A percentile compares a stretch with the other conserved stretches of the same genome.
phyloP scores from a whole-genome alignment of 2,888 invertebrate species.

The Drepanosiphum platanoidis region DNA sequence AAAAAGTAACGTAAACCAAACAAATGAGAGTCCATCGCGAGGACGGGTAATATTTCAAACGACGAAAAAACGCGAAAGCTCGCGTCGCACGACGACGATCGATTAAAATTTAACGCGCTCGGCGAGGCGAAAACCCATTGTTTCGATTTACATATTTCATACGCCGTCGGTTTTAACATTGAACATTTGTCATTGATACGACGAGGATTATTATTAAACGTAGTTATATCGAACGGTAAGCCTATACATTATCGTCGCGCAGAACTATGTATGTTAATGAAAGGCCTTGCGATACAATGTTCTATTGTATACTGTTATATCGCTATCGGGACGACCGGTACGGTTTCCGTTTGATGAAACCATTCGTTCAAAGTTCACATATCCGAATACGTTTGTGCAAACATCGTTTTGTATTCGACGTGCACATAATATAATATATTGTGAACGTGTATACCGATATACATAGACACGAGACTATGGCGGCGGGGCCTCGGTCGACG shows the following conservation, averaged over 20 bases:
- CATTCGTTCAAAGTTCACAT: slow-evolving; percentile 9
- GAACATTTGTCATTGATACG: neutral
- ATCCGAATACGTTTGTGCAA: slow-evolving; percentile 9
- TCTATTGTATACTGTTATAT: slow-evolving; percentile 8
- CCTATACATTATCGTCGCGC: neutral
- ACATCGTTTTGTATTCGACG: neutral
- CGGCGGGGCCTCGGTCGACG: neutral
- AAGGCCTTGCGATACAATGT: neutral
- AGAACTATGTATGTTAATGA: neutral
- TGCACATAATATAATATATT: neutral
- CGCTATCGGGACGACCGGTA: slow-evolving; percentile 3
- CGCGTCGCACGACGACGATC: neutral
- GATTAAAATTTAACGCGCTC: neutral
- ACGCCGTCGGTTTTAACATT: neutral
- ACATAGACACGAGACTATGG: neutral
- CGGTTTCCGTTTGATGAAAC: slow-evolving; percentile 39
- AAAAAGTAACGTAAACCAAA: neutral
- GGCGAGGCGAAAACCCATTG: neutral
- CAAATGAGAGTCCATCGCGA: neutral
- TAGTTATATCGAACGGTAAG: neutral
- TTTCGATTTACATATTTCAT: neutral
- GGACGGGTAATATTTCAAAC: neutral
- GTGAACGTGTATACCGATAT: neutral
- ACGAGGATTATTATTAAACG: neutral
- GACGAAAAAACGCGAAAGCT: neutral